Percentiles rank a stretch among this genome's conserved stretches.
Conservation (phyloP, 37 sponge, comb jelly and placozoan genomes). For the Amphimedon queenslandica region DNA sequence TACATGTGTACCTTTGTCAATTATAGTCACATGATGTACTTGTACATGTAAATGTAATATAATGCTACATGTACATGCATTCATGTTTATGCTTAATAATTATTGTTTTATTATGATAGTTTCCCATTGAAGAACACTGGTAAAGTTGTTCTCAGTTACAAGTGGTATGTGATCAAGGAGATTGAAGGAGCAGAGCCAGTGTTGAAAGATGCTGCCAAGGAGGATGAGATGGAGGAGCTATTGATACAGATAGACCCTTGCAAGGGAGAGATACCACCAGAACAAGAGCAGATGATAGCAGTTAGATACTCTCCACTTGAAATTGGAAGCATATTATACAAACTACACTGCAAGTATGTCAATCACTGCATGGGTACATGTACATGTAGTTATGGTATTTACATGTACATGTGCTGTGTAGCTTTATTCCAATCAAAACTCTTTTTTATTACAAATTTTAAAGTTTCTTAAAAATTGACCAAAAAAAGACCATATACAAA, state of each 20-base stretch:
- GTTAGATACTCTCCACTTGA: slow-evolving; percentile 83
- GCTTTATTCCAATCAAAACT: too few species aligned
- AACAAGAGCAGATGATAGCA: slow-evolving; percentile 53
- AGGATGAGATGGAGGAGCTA: slow-evolving; percentile 38
- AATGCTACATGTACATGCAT: background rate
- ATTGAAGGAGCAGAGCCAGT: background rate
- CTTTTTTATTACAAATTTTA: too few species aligned
- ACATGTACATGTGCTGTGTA: too few species aligned
- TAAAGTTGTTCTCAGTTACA: slow-evolving; percentile 31
- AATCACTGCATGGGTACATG: too few species aligned
- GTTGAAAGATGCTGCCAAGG: background rate
- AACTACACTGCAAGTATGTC: slow-evolving; percentile 75
- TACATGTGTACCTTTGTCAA: background rate
- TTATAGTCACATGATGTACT: background rate
- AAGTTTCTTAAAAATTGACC: too few species aligned
- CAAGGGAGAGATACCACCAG: slow-evolving; percentile 65
- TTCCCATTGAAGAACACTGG: slow-evolving; percentile 67
- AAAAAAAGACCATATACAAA: too few species aligned
- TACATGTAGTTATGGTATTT: too few species aligned
- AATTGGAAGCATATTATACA: slow-evolving; percentile 34
- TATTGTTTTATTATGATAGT: slow-evolving; percentile 1
- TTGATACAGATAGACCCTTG: slow-evolving; percentile 77
- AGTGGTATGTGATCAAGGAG: slow-evolving; percentile 43
- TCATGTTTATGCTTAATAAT: background rate
- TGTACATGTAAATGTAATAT: too few species aligned